These are phyloP conservation scores for Agrotis clavis DNA, from an alignment of 2,888 invertebrate genomes.

Conservation along the genomic window DNA sequence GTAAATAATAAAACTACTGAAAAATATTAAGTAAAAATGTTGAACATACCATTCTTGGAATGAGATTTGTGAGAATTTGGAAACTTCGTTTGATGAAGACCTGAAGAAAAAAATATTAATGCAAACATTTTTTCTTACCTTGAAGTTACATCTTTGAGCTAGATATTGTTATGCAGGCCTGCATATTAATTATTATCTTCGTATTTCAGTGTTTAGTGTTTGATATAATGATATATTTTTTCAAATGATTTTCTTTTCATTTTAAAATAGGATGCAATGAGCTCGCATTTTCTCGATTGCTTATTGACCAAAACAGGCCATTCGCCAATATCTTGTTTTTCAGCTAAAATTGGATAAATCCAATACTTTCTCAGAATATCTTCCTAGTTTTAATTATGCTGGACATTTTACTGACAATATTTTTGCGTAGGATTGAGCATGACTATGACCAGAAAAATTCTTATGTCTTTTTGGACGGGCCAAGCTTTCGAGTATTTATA, in stretches of 20 bases:
- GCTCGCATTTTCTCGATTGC: slow-evolving; percentile 38
- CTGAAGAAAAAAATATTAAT: slow-evolving; percentile 37
- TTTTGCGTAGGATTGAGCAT: background rate
- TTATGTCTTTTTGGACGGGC: no score
- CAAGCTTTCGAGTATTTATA: no score
- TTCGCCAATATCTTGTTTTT: slow-evolving; percentile 26
- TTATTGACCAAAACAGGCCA: slow-evolving; percentile 12
- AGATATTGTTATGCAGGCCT: slow-evolving; percentile 1
- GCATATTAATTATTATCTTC: slow-evolving; percentile 17
- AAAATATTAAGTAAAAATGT: background rate
- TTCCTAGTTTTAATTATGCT: slow-evolving; percentile 5
- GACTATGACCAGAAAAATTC: background rate
- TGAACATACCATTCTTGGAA: slow-evolving; percentile 27
- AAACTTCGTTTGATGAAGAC: slow-evolving; percentile 19
- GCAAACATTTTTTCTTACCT: slow-evolving; percentile 37
- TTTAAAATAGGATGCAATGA: slow-evolving; percentile 36
- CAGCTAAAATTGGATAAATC: slow-evolving; percentile 49
- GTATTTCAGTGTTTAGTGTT: slow-evolving; percentile 1
- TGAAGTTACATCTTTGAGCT: slow-evolving; percentile 3
- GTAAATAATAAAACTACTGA: background rate
- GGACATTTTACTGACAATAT: background rate
- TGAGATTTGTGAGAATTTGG: slow-evolving; percentile 17
- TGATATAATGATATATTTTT: slow-evolving; percentile 11
- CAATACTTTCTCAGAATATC: slow-evolving; percentile 39
- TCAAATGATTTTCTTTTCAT: slow-evolving; percentile 28